A percentile compares a stretch with the other conserved stretches of the same genome.
These are phyloP conservation scores for Psilopsiagon aymara DNA, from an alignment of 2,113 vertebrate genomes.

Conservation along the genomic window DNA sequence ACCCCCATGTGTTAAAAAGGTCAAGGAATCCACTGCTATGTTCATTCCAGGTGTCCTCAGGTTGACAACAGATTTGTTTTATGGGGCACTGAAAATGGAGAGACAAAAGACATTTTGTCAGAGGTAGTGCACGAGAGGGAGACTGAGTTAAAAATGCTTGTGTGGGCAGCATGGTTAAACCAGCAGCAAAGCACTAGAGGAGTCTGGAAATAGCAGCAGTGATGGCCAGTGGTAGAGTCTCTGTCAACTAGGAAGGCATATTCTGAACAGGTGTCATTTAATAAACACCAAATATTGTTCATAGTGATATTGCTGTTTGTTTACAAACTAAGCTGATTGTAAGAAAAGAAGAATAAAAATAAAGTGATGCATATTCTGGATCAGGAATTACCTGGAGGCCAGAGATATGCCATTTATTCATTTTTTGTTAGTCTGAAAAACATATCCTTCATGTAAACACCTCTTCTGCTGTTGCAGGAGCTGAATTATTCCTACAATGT, in stretches of 20 bases:
- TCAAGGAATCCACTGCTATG: constrained; percentile 17
- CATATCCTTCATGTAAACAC: neutral
- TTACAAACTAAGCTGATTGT: neutral
- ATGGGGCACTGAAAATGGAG: neutral
- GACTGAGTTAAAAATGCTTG: neutral
- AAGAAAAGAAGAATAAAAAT: neutral
- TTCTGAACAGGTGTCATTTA: neutral
- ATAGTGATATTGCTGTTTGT: neutral
- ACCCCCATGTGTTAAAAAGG: constrained; percentile 46
- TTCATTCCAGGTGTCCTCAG: constrained; percentile 55
- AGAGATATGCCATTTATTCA: rapidly evolving
- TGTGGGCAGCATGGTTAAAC: neutral
- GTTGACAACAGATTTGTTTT: constrained; percentile 59
- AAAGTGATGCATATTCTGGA: neutral
- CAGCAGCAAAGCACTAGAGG: neutral
- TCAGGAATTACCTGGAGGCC: neutral
- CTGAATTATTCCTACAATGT: neutral
- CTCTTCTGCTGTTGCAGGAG: neutral
- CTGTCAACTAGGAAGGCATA: neutral
- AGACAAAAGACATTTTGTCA: constrained; percentile 4
- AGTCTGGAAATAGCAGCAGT: neutral
- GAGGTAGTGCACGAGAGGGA: neutral
- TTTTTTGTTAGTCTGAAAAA: neutral
- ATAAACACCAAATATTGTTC: neutral
- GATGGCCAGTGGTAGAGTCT: neutral